Evolutionary conservation across 2,113 vertebrate species (phyloP).

Genomic region (Cercopithecus mona): DNA sequence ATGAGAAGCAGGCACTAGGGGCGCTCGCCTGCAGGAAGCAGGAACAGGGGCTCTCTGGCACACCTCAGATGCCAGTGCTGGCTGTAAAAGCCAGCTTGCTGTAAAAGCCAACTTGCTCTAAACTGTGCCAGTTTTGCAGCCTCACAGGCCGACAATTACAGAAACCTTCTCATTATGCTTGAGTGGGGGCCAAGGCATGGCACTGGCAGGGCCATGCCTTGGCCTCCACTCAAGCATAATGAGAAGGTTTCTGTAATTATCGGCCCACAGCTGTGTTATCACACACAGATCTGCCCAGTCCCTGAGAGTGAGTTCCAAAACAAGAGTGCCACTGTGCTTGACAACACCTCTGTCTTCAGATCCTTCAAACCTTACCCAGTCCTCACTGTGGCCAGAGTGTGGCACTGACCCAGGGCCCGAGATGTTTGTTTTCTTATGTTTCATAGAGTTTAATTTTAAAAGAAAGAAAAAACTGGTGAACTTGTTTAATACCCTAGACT

Average conservation of each 20-base stretch:
- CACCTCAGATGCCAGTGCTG: conserved; percentile 56
- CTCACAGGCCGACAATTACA: conserved; percentile 3
- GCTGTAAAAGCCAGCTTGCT: conserved; percentile 62
- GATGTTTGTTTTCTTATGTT: background rate
- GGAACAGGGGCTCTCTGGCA: background rate
- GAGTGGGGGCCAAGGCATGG: too few relatives aligned
- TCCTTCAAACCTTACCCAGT: conserved; percentile 42
- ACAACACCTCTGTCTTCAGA: conserved; percentile 66
- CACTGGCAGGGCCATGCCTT: conserved; percentile 68
- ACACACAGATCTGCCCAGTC: conserved; percentile 74
- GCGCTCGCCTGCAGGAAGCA: background rate
- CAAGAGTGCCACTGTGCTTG: conserved; percentile 56
- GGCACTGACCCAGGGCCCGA: conserved; percentile 22
- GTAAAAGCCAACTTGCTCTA: conserved; percentile 62
- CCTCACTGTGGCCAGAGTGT: conserved; percentile 22
- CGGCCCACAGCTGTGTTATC: conserved; percentile 76
- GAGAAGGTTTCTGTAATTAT: conserved; percentile 84
- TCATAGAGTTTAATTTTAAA: conserved; percentile 12
- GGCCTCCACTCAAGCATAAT: conserved; percentile 77
- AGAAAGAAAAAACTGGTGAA: background rate
- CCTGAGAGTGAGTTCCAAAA: conserved; percentile 70
- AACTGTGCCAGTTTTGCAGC: conserved; percentile 60
- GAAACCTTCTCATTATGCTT: too few relatives aligned
- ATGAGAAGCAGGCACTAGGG: background rate
- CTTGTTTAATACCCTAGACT: conserved; percentile 33